Evolutionary conservation across 2,888 invertebrate genomes (phyloP), one percentile per base, ranked within the genome.

Genomic region (Caenorhabditis sulstoni): DNA sequence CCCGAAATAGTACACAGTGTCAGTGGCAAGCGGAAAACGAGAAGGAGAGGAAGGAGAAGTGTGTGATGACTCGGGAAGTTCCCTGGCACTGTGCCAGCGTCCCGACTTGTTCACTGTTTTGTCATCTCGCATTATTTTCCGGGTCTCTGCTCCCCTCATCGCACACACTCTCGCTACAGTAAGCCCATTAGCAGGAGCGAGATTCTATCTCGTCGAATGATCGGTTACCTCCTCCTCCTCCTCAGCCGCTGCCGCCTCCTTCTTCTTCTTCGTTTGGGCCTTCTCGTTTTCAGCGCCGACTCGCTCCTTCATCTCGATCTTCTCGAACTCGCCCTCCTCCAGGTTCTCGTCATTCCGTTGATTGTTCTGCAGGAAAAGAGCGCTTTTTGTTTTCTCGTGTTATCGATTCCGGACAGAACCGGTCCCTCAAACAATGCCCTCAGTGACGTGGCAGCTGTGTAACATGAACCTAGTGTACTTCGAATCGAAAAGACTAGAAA

Each of bases 261-360:
- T 76, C 52, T 59, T 70, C 52, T 44, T 57, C 14, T 50, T 50
- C 7, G 29, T 5, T 7, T 3, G 4, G 4, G 29, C 29, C 22
- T 77, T 76, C 44, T 71, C 61, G 3, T 12, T 76, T 68, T 58
- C 68, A 18, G 44, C 52, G 16, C 3, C 9, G 11, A 14, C 57
- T 18, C 62, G 47, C 18, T 73, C 78, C 29, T 78, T 78, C 71
- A 78, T 78, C 53, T 78, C 78, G 45, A 78, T 78, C 37, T 78
- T 78, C 62, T 78, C 78, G 57, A 78, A 78, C n/a, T 52, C 71
- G n/a, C 73, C 78, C 61, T 78, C 65, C 58, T 78, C 78, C 66
- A 74, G n/a, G 22, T 18, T 49, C 2, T 68, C 65, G 14, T 50
- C 53, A 37, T 65, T 41, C 18, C 39, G 47, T 53, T 74, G 64